These are phyloP conservation scores for Distichodus sexfasciatus DNA, from an alignment of 2,797 vertebrate species.

Conservation along the genomic window DNA sequence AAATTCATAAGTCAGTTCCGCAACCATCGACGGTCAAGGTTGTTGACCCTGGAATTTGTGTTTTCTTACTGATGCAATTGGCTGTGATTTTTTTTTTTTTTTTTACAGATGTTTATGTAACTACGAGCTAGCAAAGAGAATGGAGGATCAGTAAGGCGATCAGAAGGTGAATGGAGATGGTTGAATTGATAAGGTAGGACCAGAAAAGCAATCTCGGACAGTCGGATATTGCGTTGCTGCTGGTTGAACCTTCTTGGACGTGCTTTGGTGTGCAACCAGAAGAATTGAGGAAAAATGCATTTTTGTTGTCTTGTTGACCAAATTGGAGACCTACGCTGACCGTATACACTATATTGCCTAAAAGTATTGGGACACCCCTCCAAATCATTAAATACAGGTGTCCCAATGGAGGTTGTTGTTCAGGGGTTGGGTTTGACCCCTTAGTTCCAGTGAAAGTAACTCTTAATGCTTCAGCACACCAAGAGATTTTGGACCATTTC, in stretches of 20 bases:
- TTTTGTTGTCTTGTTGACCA: no score
- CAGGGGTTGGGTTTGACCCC: no score
- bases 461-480: no score
- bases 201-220: not conserved
- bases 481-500: no score
- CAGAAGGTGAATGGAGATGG: not conserved
- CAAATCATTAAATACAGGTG: no score
- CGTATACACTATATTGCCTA: no score
- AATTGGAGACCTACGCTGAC: no score
- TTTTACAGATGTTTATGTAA: not conserved
- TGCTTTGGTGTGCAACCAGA: not conserved
- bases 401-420: no score
- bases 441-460: no score
- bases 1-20: constrained; percentile 45
- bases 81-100: not conserved
- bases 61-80: not conserved
- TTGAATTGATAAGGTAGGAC: not conserved
- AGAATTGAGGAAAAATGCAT: not conserved
- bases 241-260: not conserved
- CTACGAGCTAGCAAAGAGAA: not conserved
- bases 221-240: no score
- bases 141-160: not conserved
- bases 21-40: constrained; percentile 22
- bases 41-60: not conserved
- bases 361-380: no score